Conservation (phyloP, 2,888 invertebrate genomes). For the Drosophila birchii region DNA sequence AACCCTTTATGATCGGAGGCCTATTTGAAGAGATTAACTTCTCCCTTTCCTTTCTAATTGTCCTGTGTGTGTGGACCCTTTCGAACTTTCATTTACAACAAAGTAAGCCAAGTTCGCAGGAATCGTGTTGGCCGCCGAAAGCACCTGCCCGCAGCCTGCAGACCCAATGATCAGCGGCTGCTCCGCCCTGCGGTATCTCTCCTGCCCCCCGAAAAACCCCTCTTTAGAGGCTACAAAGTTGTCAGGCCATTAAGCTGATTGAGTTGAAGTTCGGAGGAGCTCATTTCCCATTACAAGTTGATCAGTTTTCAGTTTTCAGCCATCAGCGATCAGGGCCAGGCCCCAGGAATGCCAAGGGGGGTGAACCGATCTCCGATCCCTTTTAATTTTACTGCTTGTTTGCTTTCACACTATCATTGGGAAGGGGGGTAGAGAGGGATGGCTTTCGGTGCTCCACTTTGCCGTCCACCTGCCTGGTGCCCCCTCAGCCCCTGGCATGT, state of each 20-base stretch:
- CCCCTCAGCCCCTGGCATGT: slow-evolving; percentile 12
- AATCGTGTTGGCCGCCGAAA: slow-evolving; percentile 26
- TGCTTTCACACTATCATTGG: slow-evolving; percentile 80
- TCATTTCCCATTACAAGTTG: slow-evolving; percentile 77
- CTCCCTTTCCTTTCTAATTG: slow-evolving; percentile 7
- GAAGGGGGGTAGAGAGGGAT: slow-evolving; percentile 36
- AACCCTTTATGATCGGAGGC: too few relatives aligned
- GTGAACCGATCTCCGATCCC: slow-evolving; percentile 55
- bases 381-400: slow-evolving; percentile 77
- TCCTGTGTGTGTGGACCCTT: neutral
- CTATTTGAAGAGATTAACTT: neutral
- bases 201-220: slow-evolving; percentile 21
- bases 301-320: slow-evolving; percentile 57
- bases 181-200: slow-evolving; percentile 3
- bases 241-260: slow-evolving; percentile 78
- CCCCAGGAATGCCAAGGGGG: slow-evolving; percentile 21
- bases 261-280: slow-evolving; percentile 73
- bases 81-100: slow-evolving; percentile 38
- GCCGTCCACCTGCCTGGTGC: slow-evolving; percentile 30
- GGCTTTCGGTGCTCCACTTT: slow-evolving; percentile 65
- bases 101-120: slow-evolving; percentile 28
- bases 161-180: slow-evolving; percentile 30
- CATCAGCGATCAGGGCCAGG: neutral
- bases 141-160: slow-evolving; percentile 32
- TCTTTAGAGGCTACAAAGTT: slow-evolving; percentile 58